Evolutionary conservation across 1,140 invertebrate genomes (phyloP), one percentile per base, ranked within the genome.

Genomic region (Mesaphorura yosii): DNA sequence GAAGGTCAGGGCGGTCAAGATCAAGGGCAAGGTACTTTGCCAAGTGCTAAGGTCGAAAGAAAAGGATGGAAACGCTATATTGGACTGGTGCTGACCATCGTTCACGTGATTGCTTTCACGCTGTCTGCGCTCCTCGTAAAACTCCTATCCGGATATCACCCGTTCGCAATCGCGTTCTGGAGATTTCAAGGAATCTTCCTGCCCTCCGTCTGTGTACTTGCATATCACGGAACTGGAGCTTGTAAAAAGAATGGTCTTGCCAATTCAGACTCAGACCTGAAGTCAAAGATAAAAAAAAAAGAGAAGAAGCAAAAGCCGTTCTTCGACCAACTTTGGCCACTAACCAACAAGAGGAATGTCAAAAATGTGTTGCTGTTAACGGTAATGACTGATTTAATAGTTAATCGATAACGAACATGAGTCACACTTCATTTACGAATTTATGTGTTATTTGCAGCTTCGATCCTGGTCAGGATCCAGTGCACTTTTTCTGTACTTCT

Each of bases 111-210:
- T 7, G 67, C 69, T 42, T 72, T 71, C 50, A 71, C 70, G 2
- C 42, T 71, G 25, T 67, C 66, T 29, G 68, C 69, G 10, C 63
- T 70, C 3, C 62, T 72, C 22, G 70, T 72, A 5, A 72, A 71
- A 59, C 53, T 66, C 6, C 42, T 70, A 19, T 50, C 62, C 4
- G 57, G 64, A n/a, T 63, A 70, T 7, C 64, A 68, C 57, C 69
- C 69, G 1, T 62, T 67, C 23, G 64, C 68, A 42, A 62, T 72
- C 19, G 68, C 71, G 7, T 55, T 66, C 7, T 69, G 67, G 55
- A 64, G 71, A 12, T 72, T 70, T 56, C 48, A 68, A 3, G 70
- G 69, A 2, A 65, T 71, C 25, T 57, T 72, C 5, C 31, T 70
- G 4, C 67, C 69, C 7, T 64, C 68, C 12, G 28, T 72, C 10